Conservation (phyloP, 2,113 vertebrate genomes). For the Alouatta palliata region DNA sequence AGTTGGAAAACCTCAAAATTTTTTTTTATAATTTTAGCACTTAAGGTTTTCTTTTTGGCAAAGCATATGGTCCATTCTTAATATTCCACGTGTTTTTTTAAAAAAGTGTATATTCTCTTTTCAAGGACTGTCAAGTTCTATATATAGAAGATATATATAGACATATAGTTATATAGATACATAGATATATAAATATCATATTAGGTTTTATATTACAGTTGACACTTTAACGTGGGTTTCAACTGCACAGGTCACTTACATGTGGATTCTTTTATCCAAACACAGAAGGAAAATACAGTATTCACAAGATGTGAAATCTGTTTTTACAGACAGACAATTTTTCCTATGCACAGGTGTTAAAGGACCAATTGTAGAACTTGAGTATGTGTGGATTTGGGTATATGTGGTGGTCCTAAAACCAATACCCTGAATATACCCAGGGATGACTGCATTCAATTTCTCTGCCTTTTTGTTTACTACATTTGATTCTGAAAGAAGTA, state of each 20-base stretch:
- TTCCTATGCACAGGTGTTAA: background rate
- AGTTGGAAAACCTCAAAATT: background rate
- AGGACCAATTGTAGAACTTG: background rate
- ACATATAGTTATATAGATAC: background rate
- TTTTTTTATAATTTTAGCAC: background rate
- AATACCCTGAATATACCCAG: background rate
- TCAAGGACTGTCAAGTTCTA: background rate
- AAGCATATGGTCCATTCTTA: background rate
- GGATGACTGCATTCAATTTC: background rate
- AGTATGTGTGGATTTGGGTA: background rate
- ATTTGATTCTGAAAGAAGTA: background rate
- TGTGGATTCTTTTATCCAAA: background rate
- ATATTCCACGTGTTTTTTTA: background rate
- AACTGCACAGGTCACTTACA: background rate
- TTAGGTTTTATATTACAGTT: background rate
- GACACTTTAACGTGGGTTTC: background rate
- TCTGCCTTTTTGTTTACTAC: background rate
- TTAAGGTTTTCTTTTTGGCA: background rate
- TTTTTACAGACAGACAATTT: background rate
- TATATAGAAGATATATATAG: background rate
- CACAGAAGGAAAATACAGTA: background rate
- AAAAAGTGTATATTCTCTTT: background rate
- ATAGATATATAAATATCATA: no score
- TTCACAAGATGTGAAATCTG: background rate
- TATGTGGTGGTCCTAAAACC: background rate